A percentile compares a stretch with the other conserved stretches of the same genome.
These are phyloP conservation scores for Macropis europaea DNA, from an alignment of 2,888 invertebrate species.

Conservation along the genomic window DNA sequence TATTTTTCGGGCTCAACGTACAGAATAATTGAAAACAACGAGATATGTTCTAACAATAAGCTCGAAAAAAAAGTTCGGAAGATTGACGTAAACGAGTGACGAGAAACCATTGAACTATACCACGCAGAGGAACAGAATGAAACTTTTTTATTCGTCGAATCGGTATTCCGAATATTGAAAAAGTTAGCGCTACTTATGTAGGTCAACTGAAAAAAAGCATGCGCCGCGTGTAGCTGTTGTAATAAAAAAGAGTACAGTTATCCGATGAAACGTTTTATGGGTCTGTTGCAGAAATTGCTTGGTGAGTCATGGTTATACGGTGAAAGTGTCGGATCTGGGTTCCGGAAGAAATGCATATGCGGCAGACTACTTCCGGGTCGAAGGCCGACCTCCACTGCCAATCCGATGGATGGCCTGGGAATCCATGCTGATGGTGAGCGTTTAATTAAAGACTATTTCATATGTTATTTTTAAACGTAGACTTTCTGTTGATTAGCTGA, in stretches of 20 bases:
- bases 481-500: too few relatives aligned
- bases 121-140: not conserved
- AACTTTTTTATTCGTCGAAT: not conserved
- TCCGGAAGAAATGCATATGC: constrained; percentile 86
- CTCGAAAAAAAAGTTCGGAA: not conserved
- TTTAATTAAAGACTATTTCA: too few relatives aligned
- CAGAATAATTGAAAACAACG: too few relatives aligned
- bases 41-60: too few relatives aligned
- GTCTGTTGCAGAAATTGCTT: constrained; percentile 87
- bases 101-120: not conserved
- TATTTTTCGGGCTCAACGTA: too few relatives aligned
- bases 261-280: constrained; percentile 3
- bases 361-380: constrained; percentile 89
- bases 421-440: constrained; percentile 86
- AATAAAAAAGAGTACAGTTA: not conserved
- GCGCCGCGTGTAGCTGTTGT: constrained; percentile 22
- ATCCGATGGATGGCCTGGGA: constrained; percentile 96
- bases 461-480: too few relatives aligned
- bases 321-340: constrained; percentile 89
- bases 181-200: constrained; percentile 14
- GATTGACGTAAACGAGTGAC: not conserved
- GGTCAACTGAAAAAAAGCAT: constrained; percentile 10
- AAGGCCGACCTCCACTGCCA: constrained; percentile 87
- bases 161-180: constrained; percentile 26
- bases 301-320: constrained; percentile 86